phyloP scores from a whole-genome alignment of 2,888 invertebrate genomes.

The Philonicus albiceps region DNA sequence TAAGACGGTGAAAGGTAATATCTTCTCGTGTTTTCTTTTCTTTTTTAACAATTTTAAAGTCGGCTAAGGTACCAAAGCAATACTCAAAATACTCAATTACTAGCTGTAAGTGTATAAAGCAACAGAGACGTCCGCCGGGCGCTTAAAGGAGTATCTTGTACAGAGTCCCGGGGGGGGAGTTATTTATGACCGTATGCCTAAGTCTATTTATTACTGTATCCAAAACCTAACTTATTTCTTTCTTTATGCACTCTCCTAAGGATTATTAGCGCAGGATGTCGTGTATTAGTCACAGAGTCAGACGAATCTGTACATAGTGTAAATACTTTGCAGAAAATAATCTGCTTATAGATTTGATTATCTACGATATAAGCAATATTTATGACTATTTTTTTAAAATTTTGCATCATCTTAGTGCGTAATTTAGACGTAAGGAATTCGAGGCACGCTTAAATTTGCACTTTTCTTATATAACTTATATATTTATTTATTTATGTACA shows the following conservation, averaged over 20 bases:
- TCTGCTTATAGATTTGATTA: not conserved
- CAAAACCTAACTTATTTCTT: not conserved
- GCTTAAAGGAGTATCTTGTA: not conserved
- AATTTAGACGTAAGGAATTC: not conserved
- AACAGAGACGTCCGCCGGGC: not conserved
- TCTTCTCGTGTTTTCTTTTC: not conserved
- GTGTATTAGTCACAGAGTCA: not conserved
- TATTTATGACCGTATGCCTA: not conserved
- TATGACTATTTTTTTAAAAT: slow-evolving; percentile 33
- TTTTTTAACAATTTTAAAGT: not conserved
- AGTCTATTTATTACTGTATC: not conserved
- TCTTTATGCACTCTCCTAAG: not conserved
- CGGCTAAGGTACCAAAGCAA: slow-evolving; percentile 65
- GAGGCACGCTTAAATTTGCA: not conserved
- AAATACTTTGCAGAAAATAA: not conserved
- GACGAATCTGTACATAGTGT: not conserved
- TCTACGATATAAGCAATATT: slow-evolving; percentile 10
- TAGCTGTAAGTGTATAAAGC: slow-evolving; percentile 28
- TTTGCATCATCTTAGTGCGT: not conserved
- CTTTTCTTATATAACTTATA: not conserved
- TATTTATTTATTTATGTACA: not conserved
- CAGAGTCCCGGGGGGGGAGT: not conserved
- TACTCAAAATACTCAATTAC: slow-evolving; percentile 57
- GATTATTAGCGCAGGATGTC: not conserved
- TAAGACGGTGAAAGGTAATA: not conserved